phyloP scores from a whole-genome alignment of 1,140 invertebrate species.

The Ectropis grisescens region DNA sequence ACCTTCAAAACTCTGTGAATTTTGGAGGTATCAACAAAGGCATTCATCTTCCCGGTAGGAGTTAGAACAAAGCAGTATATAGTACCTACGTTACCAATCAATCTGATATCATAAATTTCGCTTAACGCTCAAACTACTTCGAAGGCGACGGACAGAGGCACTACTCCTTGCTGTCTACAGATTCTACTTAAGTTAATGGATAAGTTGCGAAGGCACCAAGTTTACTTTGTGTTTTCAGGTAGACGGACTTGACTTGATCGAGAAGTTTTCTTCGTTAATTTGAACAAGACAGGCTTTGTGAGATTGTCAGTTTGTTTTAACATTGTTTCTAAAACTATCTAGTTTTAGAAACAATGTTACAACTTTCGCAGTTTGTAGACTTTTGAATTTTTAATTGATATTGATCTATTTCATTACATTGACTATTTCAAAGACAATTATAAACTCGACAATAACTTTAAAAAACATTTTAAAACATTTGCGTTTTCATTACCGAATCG shows the following conservation, averaged over 20 bases:
- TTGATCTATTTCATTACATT: too few relatives aligned
- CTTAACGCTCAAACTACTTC: conserved; percentile 44
- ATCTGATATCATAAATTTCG: conserved; percentile 47
- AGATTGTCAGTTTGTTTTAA: conserved; percentile 51
- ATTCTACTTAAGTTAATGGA: conserved; percentile 69
- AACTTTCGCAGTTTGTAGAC: too few relatives aligned
- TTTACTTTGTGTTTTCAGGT: conserved; percentile 68
- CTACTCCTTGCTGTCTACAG: conserved; percentile 59
- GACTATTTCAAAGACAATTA: too few relatives aligned
- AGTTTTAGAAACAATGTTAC: conserved; percentile 31
- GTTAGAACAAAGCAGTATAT: too few relatives aligned
- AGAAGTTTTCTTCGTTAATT: conserved; percentile 67
- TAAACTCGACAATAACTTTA: too few relatives aligned
- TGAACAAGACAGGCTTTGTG: conserved; percentile 58
- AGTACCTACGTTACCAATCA: conserved; percentile 21
- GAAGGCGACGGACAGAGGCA: conserved; percentile 33
- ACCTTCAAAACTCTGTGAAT: too few relatives aligned
- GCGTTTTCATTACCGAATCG: too few relatives aligned
- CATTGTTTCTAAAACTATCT: too few relatives aligned
- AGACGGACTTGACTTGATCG: conserved; percentile 64
- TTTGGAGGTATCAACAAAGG: too few relatives aligned
- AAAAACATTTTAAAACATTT: too few relatives aligned
- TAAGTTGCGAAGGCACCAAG: conserved; percentile 64
- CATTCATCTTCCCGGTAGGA: too few relatives aligned
- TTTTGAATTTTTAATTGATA: too few relatives aligned